Evolutionary conservation across 2,797 vertebrate species (phyloP), one percentile per base, ranked within the genome.

Genomic region (Sitta carolinensis): DNA sequence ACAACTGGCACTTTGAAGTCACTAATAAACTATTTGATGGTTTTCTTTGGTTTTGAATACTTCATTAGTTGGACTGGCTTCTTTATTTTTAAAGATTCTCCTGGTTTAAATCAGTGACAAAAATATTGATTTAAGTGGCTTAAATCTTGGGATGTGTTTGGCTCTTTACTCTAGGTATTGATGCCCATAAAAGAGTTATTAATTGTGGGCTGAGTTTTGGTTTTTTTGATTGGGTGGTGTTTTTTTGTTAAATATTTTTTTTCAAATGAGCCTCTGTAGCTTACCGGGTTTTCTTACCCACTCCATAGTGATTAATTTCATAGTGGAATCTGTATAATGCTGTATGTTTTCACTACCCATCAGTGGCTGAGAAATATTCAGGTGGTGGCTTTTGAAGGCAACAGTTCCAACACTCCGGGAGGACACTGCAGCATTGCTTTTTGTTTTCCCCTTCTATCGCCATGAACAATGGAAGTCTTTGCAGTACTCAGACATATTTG

Each of bases 51-150:
- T 84, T 94, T 82, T 87, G 48, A 87, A 73, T 84, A 61, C 59
- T 84, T 95, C 48, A 82, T 89, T 84, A 90, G 16, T 89, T 93
- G 92, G 52, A 81, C 42, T 81, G 38, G 13, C 36, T 75, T 90
- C 10, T 87, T 81, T 66, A 78, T 76, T 78, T 94, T 81, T 89
- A 91, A 91, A 83, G 76, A 84, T 83, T 66, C 69, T 94, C 18
- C 36, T 78, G 25, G 38, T 92, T 94, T 96, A 91, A 94, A 91
- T 95, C 87, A 75, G 66, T 84, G 79, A 81, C 76, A 89, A 75
- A 95, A 93, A 47, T 89, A 95, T 47, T 86, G 92, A 95, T 93
- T 78, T 62, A 59, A 75, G 59, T 54, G 36, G 32, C 54, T 92
- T 88, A 90, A 96, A 86, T 91, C 79, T 86, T 90, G 55, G 43